Evolutionary conservation across 2,888 invertebrate genomes (phyloP).

Genomic region (Cataglyphis altisquamis): DNA sequence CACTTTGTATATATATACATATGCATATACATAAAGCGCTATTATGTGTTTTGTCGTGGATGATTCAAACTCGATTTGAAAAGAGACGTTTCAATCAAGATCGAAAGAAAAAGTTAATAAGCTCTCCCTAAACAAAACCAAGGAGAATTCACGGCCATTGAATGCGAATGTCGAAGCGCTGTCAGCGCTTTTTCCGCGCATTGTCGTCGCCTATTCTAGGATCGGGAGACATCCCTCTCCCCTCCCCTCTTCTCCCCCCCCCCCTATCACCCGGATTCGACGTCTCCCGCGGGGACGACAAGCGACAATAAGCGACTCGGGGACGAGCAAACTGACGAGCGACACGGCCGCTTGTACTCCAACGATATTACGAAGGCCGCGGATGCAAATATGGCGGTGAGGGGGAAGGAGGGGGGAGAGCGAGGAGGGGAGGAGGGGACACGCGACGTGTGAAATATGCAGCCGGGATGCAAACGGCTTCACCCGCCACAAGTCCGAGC

Average conservation of each 20-base stretch:
- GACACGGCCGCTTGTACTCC: constrained; percentile 38
- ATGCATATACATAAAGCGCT: too few relatives aligned
- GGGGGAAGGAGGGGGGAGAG: too few relatives aligned
- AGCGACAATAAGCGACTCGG: constrained; percentile 50
- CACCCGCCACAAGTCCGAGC: constrained; percentile 36
- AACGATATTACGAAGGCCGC: constrained; percentile 52
- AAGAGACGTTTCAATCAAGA: background rate
- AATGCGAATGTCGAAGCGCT: constrained; percentile 15
- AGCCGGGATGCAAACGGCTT: constrained; percentile 48
- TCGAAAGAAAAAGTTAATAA: background rate
- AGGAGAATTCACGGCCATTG: constrained; percentile 9
- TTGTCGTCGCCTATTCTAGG: constrained; percentile 26
- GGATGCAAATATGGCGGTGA: constrained; percentile 47
- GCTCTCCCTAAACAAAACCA: background rate
- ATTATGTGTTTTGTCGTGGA: background rate
- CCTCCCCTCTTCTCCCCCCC: background rate
- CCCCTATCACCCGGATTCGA: constrained; percentile 18
- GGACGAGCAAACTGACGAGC: constrained; percentile 30
- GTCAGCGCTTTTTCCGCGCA: constrained; percentile 36
- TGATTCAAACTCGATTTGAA: background rate
- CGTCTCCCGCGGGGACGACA: constrained; percentile 36
- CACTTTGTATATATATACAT: background rate
- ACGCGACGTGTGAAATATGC: constrained; percentile 56
- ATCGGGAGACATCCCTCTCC: constrained; percentile 24
- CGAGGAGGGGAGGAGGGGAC: background rate